Conservation (phyloP, 2,113 vertebrate species). For the Strix aluco region DNA sequence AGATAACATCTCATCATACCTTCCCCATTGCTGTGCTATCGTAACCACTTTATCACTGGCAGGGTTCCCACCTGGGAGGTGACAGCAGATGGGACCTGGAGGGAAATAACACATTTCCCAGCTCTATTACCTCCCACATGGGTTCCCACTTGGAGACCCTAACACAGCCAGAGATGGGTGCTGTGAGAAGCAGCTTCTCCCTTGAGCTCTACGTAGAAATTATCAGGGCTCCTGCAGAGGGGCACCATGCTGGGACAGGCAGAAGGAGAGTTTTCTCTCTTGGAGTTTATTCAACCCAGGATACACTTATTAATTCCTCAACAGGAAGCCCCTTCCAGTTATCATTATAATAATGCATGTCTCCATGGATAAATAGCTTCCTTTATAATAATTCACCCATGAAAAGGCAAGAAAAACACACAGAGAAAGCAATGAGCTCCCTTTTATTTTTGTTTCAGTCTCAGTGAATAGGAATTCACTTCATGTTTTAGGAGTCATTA, state of each 20-base stretch:
- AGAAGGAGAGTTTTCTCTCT: conserved; percentile 1
- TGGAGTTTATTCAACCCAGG: conserved; percentile 28
- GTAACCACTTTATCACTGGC: background rate
- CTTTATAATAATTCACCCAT: conserved; percentile 39
- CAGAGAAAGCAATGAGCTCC: conserved; percentile 2
- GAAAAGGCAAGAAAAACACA: conserved; percentile 50
- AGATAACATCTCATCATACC: fast-evolving
- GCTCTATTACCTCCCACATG: background rate
- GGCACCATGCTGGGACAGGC: background rate
- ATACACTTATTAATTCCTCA: conserved; percentile 49
- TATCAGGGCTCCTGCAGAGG: background rate
- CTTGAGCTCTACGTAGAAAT: background rate
- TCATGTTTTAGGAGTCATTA: conserved; percentile 53
- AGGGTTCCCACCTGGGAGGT: fast-evolving
- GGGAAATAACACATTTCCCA: background rate
- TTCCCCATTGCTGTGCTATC: fast-evolving
- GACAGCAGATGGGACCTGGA: background rate
- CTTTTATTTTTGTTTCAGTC: conserved; percentile 30
- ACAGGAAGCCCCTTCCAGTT: conserved; percentile 53
- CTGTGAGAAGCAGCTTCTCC: background rate
- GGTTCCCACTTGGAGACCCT: background rate
- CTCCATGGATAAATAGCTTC: conserved; percentile 47
- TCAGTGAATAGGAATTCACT: conserved; percentile 37
- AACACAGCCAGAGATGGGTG: background rate
- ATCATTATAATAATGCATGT: conserved; percentile 50